Conservation (phyloP, 2,888 invertebrate genomes). For the Monochamus alternatus region DNA sequence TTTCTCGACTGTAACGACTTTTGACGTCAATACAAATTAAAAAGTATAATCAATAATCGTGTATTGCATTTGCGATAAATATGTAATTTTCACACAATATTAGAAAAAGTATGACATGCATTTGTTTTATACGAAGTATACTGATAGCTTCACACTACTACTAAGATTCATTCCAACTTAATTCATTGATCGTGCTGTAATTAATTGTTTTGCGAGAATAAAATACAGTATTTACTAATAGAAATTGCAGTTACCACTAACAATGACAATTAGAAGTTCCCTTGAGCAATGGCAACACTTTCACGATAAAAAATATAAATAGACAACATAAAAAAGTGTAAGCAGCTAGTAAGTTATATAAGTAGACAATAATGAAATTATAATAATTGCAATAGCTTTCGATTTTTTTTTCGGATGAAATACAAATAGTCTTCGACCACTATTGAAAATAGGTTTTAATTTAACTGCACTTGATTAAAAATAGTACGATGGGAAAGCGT, state of each 20-base stretch:
- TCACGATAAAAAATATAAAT: background rate
- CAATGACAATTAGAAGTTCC: slow-evolving; percentile 7
- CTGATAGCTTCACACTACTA: background rate
- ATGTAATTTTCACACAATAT: background rate
- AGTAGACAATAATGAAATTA: background rate
- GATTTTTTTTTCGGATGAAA: no score
- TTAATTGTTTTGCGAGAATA: background rate
- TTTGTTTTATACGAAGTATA: background rate
- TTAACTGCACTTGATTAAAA: no score
- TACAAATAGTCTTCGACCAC: no score
- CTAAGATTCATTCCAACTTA: background rate
- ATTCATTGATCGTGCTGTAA: background rate
- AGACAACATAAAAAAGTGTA: background rate
- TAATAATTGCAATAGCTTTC: no score
- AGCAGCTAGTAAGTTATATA: background rate
- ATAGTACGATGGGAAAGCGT: no score
- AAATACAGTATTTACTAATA: background rate
- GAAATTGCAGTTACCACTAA: slow-evolving; percentile 10
- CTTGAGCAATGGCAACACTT: background rate
- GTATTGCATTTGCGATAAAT: background rate
- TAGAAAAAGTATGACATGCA: background rate
- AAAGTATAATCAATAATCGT: no score
- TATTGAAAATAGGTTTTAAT: no score
- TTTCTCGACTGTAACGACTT: no score
- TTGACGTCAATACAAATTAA: no score